Evolutionary conservation across 2,113 vertebrate species (phyloP).

Genomic region (Balaeniceps rex): DNA sequence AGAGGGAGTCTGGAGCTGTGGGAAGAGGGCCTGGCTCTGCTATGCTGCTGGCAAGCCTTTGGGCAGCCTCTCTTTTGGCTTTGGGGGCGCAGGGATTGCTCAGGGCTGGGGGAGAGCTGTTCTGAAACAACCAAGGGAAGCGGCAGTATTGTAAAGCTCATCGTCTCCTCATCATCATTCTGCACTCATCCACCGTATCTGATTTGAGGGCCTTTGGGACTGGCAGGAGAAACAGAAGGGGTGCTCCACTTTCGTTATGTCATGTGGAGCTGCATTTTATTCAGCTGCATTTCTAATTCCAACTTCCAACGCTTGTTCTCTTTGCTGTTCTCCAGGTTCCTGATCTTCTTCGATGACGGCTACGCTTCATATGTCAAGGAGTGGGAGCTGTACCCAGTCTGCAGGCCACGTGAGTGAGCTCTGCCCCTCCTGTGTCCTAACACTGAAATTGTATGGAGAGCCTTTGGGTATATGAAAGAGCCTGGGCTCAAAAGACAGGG

Average conservation of each 20-base stretch:
- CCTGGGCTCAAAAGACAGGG: neutral
- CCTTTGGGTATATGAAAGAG: neutral
- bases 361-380: conserved; percentile 94
- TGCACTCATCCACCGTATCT: rapidly evolving
- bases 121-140: neutral
- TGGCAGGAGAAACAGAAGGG: neutral
- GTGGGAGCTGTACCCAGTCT: conserved; percentile 90
- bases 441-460: rapidly evolving
- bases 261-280: neutral
- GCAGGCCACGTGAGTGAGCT: conserved; percentile 85
- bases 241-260: rapidly evolving
- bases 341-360: conserved; percentile 98
- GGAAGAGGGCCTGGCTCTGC: neutral
- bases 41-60: neutral
- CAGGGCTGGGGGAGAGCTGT: neutral
- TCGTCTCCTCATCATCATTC: neutral
- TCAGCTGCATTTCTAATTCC: neutral
- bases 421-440: neutral
- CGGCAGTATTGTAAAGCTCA: neutral
- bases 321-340: conserved; percentile 75
- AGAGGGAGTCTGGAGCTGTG: neutral
- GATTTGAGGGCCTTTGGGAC: neutral
- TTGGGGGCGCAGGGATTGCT: neutral
- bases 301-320: rapidly evolving
- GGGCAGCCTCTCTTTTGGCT: neutral